Base-by-base conservation (phyloP, 2,888 invertebrate genomes). In the Perizoma affinitatum region DNA sequence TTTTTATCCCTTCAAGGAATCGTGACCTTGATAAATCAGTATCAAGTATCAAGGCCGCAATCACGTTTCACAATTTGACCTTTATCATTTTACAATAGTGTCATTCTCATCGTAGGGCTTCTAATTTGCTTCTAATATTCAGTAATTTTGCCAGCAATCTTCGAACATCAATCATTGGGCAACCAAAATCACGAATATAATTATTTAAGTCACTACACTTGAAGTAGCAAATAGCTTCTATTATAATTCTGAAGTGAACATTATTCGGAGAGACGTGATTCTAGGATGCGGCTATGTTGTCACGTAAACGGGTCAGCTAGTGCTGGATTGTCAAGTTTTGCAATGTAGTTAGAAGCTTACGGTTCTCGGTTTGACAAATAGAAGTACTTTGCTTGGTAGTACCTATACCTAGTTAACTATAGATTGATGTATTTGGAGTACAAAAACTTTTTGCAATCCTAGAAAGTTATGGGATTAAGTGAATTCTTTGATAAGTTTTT, bases 251-350 rank as follows among this genome's bases (percentile, higher is more conserved):
- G 80, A 84, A 78, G 77, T 66, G 75, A 68, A 71, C 78, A 77
- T 80, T 71, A 84, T 83, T 86, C 82, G 70, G 71, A 54, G 61
- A 65, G 72, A 81, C 84, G 83, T 79, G 81, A 80, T 81, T 71
- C 75, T 75, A 73, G 60, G 58, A 65, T 63, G 61, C 58, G 36
- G 50, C 62, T 49, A 43, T 70, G 61, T 70, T 78, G 76, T 78
- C 77, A 79, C 77, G 79, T 76, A 71, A 70, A 54, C 54, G 40
- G 58, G 63, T 64, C 67, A 67, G 55, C 35, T 40, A 43, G 54
- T 58, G 52, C 52, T 58, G 52, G 51, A 47, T 53, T 59, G 45
- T 54, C 45, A 54, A 59, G 55, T 63, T 58, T 63, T 50, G 62
- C 54, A 63, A 58, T 54, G 34, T 54, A 44, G 53, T 57, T 58